These are phyloP conservation scores for Brenthis hecate DNA, from an alignment of 2,888 invertebrate genomes.

Conservation along the genomic window DNA sequence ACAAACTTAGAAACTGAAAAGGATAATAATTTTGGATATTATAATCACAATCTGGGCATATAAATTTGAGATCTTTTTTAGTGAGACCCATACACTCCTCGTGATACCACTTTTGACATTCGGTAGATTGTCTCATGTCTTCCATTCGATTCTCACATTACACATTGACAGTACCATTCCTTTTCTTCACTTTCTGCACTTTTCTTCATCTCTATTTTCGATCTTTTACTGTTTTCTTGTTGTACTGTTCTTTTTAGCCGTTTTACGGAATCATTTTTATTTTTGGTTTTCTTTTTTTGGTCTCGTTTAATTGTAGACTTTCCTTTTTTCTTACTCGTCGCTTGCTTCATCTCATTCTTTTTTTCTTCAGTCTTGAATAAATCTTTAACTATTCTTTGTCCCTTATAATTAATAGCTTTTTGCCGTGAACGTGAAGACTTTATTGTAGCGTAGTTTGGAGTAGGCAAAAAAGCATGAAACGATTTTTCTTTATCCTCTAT, in stretches of 20 bases:
- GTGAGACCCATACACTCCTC: slow-evolving; percentile 14
- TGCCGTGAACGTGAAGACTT: slow-evolving; percentile 38
- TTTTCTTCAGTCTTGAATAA: slow-evolving; percentile 42
- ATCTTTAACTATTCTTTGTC: slow-evolving; percentile 41
- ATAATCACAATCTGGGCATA: slow-evolving; percentile 41
- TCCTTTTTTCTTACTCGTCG: slow-evolving; percentile 38
- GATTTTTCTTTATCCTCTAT: too few relatives aligned
- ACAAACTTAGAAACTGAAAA: too few relatives aligned
- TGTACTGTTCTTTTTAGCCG: too few relatives aligned
- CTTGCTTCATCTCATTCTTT: slow-evolving; percentile 36
- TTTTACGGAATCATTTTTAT: slow-evolving; percentile 35
- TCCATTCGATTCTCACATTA: slow-evolving; percentile 29
- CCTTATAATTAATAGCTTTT: slow-evolving; percentile 42
- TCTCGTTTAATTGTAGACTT: background rate
- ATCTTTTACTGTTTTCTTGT: too few relatives aligned
- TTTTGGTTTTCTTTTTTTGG: slow-evolving; percentile 29
- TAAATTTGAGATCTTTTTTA: slow-evolving; percentile 40
- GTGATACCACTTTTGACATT: slow-evolving; percentile 42
- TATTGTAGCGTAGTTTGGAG: slow-evolving; percentile 30
- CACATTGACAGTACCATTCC: too few relatives aligned
- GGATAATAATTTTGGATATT: slow-evolving; percentile 9
- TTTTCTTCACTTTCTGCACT: too few relatives aligned
- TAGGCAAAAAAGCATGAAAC: too few relatives aligned
- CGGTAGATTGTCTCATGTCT: slow-evolving; percentile 41
- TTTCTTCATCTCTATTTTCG: too few relatives aligned